phyloP scores from a whole-genome alignment of 2,797 vertebrate genomes.

The Xiphophorus birchmanni region DNA sequence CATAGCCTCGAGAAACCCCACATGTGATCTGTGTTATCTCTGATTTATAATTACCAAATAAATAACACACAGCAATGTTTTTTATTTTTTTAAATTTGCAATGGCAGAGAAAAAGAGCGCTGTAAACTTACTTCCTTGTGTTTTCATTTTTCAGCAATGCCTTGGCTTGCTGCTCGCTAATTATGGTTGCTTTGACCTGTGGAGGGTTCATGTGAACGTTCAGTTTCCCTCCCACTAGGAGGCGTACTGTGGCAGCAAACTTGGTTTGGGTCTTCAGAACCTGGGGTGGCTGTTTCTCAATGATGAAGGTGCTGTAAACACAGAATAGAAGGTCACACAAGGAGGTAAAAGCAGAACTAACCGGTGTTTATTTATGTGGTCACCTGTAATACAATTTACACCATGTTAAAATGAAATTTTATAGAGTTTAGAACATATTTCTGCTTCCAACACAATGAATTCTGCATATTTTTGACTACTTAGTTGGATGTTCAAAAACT shows the following conservation, averaged over 20 bases:
- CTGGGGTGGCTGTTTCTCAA: conserved; percentile 97
- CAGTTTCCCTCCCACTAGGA: conserved; percentile 94
- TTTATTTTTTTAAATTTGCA: background rate
- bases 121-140: conserved; percentile 78
- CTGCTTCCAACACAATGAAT: background rate
- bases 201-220: conserved; percentile 99
- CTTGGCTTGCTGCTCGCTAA: conserved; percentile 97
- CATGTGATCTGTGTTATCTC: background rate
- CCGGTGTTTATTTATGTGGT: background rate
- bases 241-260: conserved; percentile 94
- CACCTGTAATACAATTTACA: background rate
- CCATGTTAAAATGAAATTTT: background rate
- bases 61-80: background rate
- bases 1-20: background rate
- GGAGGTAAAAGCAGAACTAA: background rate
- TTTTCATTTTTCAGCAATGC: conserved; percentile 96
- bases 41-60: background rate
- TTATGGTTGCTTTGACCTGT: conserved; percentile 97
- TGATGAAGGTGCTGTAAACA: conserved; percentile 91
- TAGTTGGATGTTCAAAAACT: background rate
- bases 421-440: background rate
- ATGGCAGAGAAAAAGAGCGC: background rate
- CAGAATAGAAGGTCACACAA: background rate
- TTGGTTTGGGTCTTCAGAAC: conserved; percentile 97
- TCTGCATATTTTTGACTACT: background rate